These are phyloP conservation scores for Musca vetustissima DNA, from an alignment of 1,140 invertebrate species.

Conservation along the genomic window DNA sequence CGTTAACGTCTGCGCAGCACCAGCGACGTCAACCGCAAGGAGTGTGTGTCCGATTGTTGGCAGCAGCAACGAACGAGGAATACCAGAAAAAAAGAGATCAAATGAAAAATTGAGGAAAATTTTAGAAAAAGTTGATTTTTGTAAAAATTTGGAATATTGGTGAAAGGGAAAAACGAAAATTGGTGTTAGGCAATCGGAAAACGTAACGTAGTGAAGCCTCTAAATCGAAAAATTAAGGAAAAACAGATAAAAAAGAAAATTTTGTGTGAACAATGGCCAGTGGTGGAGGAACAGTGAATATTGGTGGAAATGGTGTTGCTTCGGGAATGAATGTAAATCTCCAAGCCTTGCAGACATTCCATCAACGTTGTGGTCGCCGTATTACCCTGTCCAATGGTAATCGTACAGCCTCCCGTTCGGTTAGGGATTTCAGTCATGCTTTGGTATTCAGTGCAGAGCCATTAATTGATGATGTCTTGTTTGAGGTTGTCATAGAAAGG, in stretches of 20 bases:
- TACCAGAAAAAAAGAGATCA: background rate
- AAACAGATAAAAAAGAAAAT: background rate
- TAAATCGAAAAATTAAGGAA: too few species aligned
- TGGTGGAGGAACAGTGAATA: constrained; percentile 10
- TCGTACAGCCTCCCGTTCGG: constrained; percentile 76
- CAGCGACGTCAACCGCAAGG: too few species aligned
- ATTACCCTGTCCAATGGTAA: constrained; percentile 80
- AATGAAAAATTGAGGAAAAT: background rate
- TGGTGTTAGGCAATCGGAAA: background rate
- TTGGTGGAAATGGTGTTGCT: background rate
- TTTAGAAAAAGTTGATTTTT: background rate
- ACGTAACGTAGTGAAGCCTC: too few species aligned
- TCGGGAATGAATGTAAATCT: constrained; percentile 2
- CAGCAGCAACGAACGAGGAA: background rate
- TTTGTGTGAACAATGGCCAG: constrained; percentile 1
- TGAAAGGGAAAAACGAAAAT: constrained; percentile 5
- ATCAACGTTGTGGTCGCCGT: constrained; percentile 76
- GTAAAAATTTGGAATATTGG: constrained; percentile 1
- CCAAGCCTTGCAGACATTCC: constrained; percentile 61
- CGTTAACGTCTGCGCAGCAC: too few species aligned
- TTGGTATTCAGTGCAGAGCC: constrained; percentile 82
- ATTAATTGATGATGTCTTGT: constrained; percentile 79
- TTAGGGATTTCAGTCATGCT: constrained; percentile 80
- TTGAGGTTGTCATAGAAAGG: constrained; percentile 86
- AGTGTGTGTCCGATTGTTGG: too few species aligned